Base-by-base conservation (phyloP, 1,140 invertebrate species). In the Pseudobourletiella spinata region DNA sequence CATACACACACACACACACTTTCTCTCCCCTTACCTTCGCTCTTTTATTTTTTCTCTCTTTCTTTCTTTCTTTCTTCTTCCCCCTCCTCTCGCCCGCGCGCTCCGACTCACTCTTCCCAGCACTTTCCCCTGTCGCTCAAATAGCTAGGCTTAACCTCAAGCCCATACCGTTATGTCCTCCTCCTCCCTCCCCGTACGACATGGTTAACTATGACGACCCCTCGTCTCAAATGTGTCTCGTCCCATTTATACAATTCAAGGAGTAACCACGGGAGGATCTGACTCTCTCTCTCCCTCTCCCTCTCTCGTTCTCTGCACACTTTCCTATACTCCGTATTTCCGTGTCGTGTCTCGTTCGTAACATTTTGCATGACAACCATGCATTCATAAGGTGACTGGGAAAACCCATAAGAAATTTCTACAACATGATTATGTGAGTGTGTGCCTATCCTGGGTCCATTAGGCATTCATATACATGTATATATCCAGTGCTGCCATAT, bases 71-170 rank as follows among this genome's bases (percentile, higher is more conserved):
- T 26, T 51, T 25, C 22, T 22, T 46, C 35, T 39, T 39, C 35
- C n/a, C 35, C n/a, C 35, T 39, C n/a, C 35, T 39, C 35, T 39
- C 35, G 8, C n/a, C 35, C n/a, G 8, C 35, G n/a, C n/a, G 8
- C 35, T 39, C 35, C 35, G n/a, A 11, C 35, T 39, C n/a, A 39
- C n/a, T 39, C 35, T 39, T n/a, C 8, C 8, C n/a, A 11, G 8
- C n/a, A 8, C 6, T 14, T 11, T 20, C 6, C 18, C 6, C 15
- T 11, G 44, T 46, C 44, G 44, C 22, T 51, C 48, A 51, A 51
- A 51, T 51, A n/a, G 48, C 48, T 24, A 4, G 25, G 48, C 48
- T 51, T 51, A 51, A 51, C 48, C 48, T 51, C 48, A 51, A 51
- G 48, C 48, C n/a, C 48, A 3, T 26, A 26, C 8, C 22, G 6